These are phyloP conservation scores for Belonocnema kinseyi DNA, from an alignment of 1,140 invertebrate genomes.

Conservation along the genomic window DNA sequence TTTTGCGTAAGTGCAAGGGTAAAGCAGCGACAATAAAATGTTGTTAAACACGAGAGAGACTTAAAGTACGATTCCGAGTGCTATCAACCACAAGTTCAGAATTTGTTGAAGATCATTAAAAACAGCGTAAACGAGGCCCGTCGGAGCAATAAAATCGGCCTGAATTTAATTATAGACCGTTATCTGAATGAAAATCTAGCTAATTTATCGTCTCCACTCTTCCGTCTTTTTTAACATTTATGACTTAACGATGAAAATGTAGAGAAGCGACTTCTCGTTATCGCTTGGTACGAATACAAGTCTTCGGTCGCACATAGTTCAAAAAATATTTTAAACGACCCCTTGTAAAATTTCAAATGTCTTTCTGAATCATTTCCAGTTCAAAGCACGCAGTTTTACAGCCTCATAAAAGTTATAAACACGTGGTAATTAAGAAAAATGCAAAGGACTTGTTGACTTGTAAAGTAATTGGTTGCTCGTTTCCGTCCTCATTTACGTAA, in stretches of 20 bases:
- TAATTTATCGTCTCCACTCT: slow-evolving; percentile 62
- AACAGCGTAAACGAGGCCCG: slow-evolving; percentile 63
- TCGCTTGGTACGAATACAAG: slow-evolving; percentile 29
- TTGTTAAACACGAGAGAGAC: slow-evolving; percentile 49
- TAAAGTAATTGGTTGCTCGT: slow-evolving; percentile 24
- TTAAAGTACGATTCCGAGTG: slow-evolving; percentile 51
- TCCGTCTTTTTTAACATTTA: slow-evolving; percentile 38
- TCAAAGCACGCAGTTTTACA: not conserved
- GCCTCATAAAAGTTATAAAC: slow-evolving; percentile 27
- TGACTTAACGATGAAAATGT: slow-evolving; percentile 19
- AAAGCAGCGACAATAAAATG: slow-evolving; percentile 59
- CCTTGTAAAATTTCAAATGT: slow-evolving; percentile 20
- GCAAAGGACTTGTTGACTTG: slow-evolving; percentile 11
- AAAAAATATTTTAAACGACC: slow-evolving; percentile 3
- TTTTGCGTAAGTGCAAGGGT: not conserved
- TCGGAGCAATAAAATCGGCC: slow-evolving; percentile 68
- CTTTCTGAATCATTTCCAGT: slow-evolving; percentile 1
- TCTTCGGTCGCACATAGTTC: slow-evolving; percentile 4
- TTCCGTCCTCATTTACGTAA: slow-evolving; percentile 21
- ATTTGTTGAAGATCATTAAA: slow-evolving; percentile 68
- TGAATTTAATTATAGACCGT: slow-evolving; percentile 69
- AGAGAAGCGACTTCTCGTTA: slow-evolving; percentile 35
- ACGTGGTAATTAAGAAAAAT: slow-evolving; percentile 24
- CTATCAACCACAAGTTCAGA: slow-evolving; percentile 57
- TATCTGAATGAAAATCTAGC: slow-evolving; percentile 66